Conservation (phyloP, 2,113 vertebrate species). For the Hippocampus mohnikei region DNA sequence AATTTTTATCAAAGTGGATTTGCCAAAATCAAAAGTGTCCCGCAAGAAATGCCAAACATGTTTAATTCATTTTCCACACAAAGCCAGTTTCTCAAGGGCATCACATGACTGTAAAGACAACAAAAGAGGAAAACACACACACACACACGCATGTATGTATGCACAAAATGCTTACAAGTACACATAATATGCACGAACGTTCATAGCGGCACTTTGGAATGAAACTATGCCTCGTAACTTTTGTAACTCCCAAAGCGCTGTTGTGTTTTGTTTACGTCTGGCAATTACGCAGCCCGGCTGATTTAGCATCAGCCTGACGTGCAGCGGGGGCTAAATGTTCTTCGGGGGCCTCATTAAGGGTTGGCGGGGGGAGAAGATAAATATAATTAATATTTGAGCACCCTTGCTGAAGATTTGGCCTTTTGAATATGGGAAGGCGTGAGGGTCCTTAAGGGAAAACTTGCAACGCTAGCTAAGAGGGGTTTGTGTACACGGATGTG, state of each 20-base stretch:
- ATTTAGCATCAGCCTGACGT: constrained; percentile 58
- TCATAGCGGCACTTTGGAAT: constrained; percentile 50
- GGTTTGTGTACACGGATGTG: constrained; percentile 7
- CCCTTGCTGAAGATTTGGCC: constrained; percentile 62
- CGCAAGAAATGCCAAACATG: background rate
- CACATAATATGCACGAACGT: constrained; percentile 48
- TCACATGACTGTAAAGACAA: constrained; percentile 35
- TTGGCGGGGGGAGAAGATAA: constrained; percentile 60
- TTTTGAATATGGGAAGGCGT: constrained; percentile 61
- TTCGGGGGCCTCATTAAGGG: constrained; percentile 73
- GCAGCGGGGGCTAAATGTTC: constrained; percentile 71
- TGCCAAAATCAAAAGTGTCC: too few relatives aligned
- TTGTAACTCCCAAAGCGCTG: constrained; percentile 48
- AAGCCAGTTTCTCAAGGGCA: constrained; percentile 52
- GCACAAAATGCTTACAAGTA: constrained; percentile 53
- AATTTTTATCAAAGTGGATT: too few relatives aligned
- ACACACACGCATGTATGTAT: constrained; percentile 17
- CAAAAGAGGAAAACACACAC: constrained; percentile 30
- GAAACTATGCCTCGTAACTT: constrained; percentile 8
- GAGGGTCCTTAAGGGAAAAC: constrained; percentile 69
- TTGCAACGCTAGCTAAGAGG: constrained; percentile 16
- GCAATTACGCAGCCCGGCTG: constrained; percentile 54
- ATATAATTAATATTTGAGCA: constrained; percentile 80
- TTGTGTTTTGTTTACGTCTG: constrained; percentile 59
- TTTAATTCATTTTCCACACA: constrained; percentile 38